A percentile compares a stretch with the other conserved stretches of the same genome.
Evolutionary conservation across 2,113 vertebrate genomes (phyloP).

Genomic region (Sorex araneus): DNA sequence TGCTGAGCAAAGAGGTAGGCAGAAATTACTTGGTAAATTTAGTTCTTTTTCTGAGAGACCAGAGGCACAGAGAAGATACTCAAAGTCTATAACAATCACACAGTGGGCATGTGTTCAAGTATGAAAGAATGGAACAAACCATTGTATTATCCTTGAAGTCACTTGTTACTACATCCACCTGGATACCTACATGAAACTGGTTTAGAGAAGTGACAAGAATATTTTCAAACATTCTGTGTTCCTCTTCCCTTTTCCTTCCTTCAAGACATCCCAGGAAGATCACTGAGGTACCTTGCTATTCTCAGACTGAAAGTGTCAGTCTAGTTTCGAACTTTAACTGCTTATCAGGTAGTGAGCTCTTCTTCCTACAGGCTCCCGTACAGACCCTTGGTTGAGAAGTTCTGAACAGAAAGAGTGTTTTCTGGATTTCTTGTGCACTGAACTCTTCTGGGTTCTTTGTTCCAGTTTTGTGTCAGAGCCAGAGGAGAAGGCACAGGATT

Average conservation of each 20-base stretch:
- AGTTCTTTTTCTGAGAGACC: constrained; percentile 40
- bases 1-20: neutral
- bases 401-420: neutral
- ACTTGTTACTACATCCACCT: neutral
- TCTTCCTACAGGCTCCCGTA: neutral
- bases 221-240: neutral
- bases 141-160: neutral
- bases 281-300: neutral
- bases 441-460: neutral
- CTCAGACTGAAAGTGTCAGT: constrained; percentile 6
- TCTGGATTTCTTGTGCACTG: neutral
- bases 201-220: neutral
- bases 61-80: constrained; percentile 43
- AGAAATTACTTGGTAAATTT: constrained; percentile 22
- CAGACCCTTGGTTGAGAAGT: neutral
- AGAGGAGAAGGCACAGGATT: neutral
- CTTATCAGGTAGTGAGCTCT: neutral
- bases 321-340: neutral
- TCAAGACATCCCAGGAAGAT: neutral
- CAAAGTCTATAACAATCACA: neutral
- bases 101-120: constrained; percentile 7
- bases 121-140: neutral
- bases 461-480: neutral
- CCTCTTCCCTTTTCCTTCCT: neutral
- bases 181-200: neutral